Percentiles rank a stretch among this genome's conserved stretches.
Evolutionary conservation across 2,113 vertebrate genomes (phyloP).

Genomic region (Larimichthys polyactis): DNA sequence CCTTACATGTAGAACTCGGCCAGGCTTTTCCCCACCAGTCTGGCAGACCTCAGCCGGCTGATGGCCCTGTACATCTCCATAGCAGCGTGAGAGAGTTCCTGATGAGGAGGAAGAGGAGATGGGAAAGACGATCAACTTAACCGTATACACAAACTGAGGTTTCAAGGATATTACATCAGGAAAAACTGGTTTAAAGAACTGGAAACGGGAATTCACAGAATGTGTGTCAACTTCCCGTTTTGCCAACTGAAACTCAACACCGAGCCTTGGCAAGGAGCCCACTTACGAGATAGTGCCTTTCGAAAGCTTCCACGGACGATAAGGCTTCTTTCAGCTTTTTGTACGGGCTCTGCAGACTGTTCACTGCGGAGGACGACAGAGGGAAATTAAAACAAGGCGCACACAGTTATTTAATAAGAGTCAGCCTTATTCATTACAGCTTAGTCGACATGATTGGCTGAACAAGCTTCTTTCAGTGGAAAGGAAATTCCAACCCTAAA

Average conservation of each 20-base stretch:
- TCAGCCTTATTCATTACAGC: neutral
- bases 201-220: conserved; percentile 10
- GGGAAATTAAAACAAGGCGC: neutral
- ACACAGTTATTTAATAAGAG: neutral
- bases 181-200: neutral
- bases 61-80: conserved; percentile 96
- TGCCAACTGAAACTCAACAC: conserved; percentile 13
- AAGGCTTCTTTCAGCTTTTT: conserved; percentile 98
- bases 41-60: conserved; percentile 91
- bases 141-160: neutral
- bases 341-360: conserved; percentile 95
- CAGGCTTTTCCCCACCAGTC: conserved; percentile 95
- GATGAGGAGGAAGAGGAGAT: conserved; percentile 28
- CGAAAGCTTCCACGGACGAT: conserved; percentile 96
- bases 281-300: conserved; percentile 97
- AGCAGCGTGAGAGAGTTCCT: conserved; percentile 96
- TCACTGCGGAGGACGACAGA: conserved; percentile 83
- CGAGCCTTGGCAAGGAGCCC: neutral
- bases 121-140: conserved; percentile 30
- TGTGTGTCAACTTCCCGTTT: neutral
- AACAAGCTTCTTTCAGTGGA: conserved; percentile 3
- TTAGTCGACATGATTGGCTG: neutral
- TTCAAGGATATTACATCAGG: conserved; percentile 38
- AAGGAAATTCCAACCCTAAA: neutral
- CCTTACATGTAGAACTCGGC: conserved; percentile 98